phyloP scores from a whole-genome alignment of 2,888 invertebrate genomes.

The Parapristionchus giblindavisi region DNA sequence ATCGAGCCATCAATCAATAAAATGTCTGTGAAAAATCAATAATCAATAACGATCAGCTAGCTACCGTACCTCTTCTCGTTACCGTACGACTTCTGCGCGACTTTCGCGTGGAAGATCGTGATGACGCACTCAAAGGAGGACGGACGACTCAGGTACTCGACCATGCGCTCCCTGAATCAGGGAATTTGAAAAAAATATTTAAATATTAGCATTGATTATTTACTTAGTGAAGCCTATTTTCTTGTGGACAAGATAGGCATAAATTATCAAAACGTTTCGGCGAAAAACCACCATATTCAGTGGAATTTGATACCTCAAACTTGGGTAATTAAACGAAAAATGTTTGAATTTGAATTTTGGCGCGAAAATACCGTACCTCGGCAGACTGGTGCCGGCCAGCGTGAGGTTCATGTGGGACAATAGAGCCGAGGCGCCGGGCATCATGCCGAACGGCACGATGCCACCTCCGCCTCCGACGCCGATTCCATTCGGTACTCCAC shows the following conservation, averaged over 20 bases:
- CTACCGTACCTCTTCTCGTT: slow-evolving; percentile 86
- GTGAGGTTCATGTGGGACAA: slow-evolving; percentile 2
- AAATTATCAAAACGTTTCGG: background rate
- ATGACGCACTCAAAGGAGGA: slow-evolving; percentile 80
- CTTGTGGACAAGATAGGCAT: no score
- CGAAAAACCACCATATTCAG: background rate
- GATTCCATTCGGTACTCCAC: slow-evolving; percentile 6
- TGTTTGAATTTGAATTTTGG: background rate
- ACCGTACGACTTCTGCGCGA: slow-evolving; percentile 99
- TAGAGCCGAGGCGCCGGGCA: slow-evolving; percentile 10
- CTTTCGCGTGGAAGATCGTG: slow-evolving; percentile 97
- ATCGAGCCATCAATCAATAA: background rate
- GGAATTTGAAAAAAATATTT: background rate
- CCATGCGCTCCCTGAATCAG: slow-evolving; percentile 84
- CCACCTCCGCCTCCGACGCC: slow-evolving; percentile 6
- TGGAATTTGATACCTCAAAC: background rate
- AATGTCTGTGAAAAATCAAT: background rate
- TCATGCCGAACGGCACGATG: background rate
- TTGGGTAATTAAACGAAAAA: background rate
- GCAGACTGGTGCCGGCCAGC: background rate
- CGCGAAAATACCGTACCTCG: background rate
- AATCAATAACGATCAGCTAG: background rate
- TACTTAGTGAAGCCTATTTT: no score
- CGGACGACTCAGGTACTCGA: slow-evolving; percentile 80
- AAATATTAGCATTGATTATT: background rate